Evolutionary conservation across 1,140 invertebrate genomes (phyloP).

Genomic region (Nixonia krombeini): DNA sequence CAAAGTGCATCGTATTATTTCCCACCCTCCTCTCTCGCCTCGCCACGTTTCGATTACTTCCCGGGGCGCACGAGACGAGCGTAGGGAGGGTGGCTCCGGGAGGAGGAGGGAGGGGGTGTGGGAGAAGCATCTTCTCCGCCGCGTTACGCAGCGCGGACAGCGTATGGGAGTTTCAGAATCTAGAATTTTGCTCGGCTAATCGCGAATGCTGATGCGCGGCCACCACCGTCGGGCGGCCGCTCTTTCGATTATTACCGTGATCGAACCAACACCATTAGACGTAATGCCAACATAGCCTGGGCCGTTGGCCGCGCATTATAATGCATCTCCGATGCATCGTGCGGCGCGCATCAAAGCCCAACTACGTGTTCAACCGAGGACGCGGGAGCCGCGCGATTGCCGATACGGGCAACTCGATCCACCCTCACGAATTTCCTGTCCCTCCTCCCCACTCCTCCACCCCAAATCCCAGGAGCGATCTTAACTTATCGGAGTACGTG

Average conservation of each 20-base stretch:
- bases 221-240: too few relatives aligned
- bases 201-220: too few relatives aligned
- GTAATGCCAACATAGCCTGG: conserved; percentile 55
- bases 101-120: too few relatives aligned
- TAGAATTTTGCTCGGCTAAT: too few relatives aligned
- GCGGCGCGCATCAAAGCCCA: conserved; percentile 64
- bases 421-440: too few relatives aligned
- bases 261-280: conserved; percentile 45
- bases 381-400: conserved; percentile 8
- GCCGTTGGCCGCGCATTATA: conserved; percentile 60
- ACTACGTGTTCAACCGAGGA: conserved; percentile 55
- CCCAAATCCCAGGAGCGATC: too few relatives aligned
- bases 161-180: too few relatives aligned
- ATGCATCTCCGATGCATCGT: conserved; percentile 61
- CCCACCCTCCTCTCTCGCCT: conserved; percentile 37
- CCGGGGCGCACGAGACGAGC: conserved; percentile 3
- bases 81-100: too few relatives aligned
- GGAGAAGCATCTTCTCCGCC: too few relatives aligned
- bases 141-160: too few relatives aligned
- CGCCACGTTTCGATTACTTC: conserved; percentile 40
- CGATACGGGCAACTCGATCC: background rate
- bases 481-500: too few relatives aligned
- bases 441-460: too few relatives aligned
- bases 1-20: conserved; percentile 45
- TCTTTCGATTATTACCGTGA: background rate